Conservation (phyloP, 2,888 invertebrate species). For the Eilema sororculum region DNA sequence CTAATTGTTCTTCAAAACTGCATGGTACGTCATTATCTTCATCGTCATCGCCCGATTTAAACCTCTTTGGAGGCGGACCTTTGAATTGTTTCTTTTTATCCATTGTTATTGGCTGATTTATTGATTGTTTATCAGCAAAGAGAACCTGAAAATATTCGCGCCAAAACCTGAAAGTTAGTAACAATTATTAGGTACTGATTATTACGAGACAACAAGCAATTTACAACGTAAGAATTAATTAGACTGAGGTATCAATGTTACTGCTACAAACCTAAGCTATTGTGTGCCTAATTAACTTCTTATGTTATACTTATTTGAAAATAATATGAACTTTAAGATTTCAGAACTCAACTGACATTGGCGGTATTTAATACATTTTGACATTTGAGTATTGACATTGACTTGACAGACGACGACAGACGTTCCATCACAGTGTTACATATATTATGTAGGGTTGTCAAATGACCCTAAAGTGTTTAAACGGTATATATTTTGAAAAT, state of each 20-base stretch:
- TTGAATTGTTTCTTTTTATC: conserved; percentile 70
- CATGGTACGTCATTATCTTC: conserved; percentile 88
- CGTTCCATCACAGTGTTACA: no score
- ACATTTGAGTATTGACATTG: no score
- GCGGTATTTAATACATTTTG: no score
- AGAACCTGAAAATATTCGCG: conserved; percentile 33
- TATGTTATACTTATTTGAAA: neutral
- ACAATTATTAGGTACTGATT: neutral
- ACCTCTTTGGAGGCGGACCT: conserved; percentile 78
- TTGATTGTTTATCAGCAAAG: conserved; percentile 17
- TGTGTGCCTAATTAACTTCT: neutral
- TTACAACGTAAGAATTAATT: neutral
- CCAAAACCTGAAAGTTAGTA: conserved; percentile 40
- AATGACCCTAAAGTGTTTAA: no score
- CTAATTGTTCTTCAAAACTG: conserved; percentile 91
- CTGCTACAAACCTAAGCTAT: neutral
- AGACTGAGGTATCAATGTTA: neutral
- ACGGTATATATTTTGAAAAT: no score
- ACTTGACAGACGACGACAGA: no score
- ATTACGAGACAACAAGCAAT: neutral
- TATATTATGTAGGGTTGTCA: no score
- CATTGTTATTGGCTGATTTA: conserved; percentile 55
- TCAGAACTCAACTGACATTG: no score
- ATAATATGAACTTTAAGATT: neutral
- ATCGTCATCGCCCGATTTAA: conserved; percentile 81